These are phyloP conservation scores for Spongilla lacustris DNA, from an alignment of 37 sponge, comb jelly and placozoan genomes.

Conservation along the genomic window DNA sequence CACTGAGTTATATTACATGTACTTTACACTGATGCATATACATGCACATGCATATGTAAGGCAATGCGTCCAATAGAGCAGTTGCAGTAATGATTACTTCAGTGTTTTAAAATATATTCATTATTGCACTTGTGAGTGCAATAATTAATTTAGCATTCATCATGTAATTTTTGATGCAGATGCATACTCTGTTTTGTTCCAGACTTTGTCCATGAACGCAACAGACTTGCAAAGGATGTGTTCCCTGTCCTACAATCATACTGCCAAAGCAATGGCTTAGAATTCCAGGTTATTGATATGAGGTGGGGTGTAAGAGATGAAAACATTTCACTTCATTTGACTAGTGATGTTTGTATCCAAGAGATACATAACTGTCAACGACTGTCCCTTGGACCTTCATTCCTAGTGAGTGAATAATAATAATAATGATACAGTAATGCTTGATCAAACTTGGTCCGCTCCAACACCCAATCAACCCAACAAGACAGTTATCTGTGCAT, in stretches of 20 bases:
- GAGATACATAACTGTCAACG: conserved; percentile 64
- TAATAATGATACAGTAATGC: too few relatives aligned
- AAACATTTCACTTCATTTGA: conserved; percentile 56
- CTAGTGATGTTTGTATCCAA: conserved; percentile 70
- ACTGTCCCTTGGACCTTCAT: conserved; percentile 71
- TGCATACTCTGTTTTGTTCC: background rate
- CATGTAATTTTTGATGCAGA: background rate
- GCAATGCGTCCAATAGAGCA: too few relatives aligned
- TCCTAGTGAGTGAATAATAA: conserved; percentile 51
- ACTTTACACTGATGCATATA: too few relatives aligned
- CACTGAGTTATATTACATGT: too few relatives aligned
- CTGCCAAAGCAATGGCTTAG: conserved; percentile 60
- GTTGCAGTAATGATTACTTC: too few relatives aligned
- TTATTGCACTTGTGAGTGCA: too few relatives aligned
- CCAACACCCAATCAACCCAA: too few relatives aligned
- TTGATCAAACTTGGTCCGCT: too few relatives aligned
- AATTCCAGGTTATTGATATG: conserved; percentile 80
- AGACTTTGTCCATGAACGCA: conserved; percentile 73
- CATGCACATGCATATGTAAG: too few relatives aligned
- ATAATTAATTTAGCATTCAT: background rate
- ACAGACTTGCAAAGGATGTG: conserved; percentile 36
- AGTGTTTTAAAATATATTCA: too few relatives aligned
- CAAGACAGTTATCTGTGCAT: too few relatives aligned
- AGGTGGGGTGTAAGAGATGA: conserved; percentile 81
- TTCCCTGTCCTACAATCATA: conserved; percentile 55